A percentile compares a stretch with the other conserved stretches of the same genome.
phyloP scores from a whole-genome alignment of 2,797 vertebrate genomes.

The Eulemur mongoz region DNA sequence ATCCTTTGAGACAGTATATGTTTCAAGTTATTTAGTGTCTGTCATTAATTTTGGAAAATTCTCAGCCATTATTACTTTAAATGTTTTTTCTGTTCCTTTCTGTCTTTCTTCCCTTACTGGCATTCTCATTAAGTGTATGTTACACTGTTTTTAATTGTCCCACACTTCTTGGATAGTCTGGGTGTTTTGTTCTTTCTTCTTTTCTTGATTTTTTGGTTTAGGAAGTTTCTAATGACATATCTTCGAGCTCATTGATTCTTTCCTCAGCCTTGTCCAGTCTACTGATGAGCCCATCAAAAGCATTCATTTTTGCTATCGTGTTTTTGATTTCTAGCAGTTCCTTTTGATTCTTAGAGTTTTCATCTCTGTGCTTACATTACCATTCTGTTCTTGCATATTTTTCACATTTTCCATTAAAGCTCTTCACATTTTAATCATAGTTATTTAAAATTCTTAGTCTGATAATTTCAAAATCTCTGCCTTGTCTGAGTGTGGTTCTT shows the following conservation, averaged over 20 bases:
- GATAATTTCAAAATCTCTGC: neutral
- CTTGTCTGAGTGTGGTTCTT: neutral
- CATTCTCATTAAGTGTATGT: neutral
- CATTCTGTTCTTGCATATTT: neutral
- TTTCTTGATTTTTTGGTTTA: neutral
- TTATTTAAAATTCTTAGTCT: neutral
- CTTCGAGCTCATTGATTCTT: neutral
- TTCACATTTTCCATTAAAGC: neutral
- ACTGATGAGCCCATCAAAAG: neutral
- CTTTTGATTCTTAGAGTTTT: neutral
- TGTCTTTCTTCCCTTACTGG: neutral
- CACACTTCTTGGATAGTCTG: neutral
- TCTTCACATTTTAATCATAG: neutral
- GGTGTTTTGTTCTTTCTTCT: neutral
- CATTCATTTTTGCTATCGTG: neutral
- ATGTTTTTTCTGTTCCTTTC: neutral
- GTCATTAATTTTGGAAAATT: constrained; percentile 12
- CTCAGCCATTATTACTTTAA: neutral
- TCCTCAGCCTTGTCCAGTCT: neutral
- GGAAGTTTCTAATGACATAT: neutral
- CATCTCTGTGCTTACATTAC: neutral
- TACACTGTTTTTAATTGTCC: neutral
- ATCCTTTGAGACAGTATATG: neutral
- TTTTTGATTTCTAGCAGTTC: neutral
- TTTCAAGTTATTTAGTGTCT: neutral